Evolutionary conservation across 2,113 vertebrate species (phyloP).

Genomic region (Mellivora capensis): DNA sequence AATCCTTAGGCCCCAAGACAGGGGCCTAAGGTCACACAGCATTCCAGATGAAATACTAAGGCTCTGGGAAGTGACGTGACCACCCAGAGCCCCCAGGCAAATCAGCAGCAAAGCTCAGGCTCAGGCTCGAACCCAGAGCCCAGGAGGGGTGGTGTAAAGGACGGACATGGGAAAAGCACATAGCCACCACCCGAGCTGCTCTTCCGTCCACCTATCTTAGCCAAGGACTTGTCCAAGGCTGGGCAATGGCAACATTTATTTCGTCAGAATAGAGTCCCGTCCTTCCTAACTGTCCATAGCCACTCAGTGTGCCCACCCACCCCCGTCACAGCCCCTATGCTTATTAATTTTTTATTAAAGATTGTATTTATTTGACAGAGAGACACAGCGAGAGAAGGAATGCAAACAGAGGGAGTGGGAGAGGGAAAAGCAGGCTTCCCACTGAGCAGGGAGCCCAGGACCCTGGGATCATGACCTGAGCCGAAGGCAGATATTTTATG

Average conservation of each 20-base stretch:
- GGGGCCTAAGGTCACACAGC: not conserved
- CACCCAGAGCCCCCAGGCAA: not conserved
- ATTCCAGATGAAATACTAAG: not conserved
- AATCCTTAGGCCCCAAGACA: too few relatives aligned
- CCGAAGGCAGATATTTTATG: too few relatives aligned
- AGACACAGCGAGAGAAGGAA: too few relatives aligned
- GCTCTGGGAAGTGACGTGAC: not conserved
- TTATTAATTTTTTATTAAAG: too few relatives aligned
- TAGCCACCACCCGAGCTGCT: not conserved
- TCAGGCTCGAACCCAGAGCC: not conserved
- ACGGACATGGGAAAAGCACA: fast-evolving
- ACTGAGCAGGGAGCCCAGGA: too few relatives aligned
- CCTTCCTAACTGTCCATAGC: not conserved
- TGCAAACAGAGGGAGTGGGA: too few relatives aligned
- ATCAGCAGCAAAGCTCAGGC: not conserved
- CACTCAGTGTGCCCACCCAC: not conserved
- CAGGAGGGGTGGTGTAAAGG: fast-evolving
- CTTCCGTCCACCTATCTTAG: not conserved
- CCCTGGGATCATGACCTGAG: too few relatives aligned
- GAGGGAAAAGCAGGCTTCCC: too few relatives aligned
- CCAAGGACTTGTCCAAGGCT: not conserved
- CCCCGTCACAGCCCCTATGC: not conserved
- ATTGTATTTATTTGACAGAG: too few relatives aligned
- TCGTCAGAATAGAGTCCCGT: not conserved
- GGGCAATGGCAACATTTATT: not conserved